Conservation (phyloP, 1,140 invertebrate genomes). For the Whitmania pigra region DNA sequence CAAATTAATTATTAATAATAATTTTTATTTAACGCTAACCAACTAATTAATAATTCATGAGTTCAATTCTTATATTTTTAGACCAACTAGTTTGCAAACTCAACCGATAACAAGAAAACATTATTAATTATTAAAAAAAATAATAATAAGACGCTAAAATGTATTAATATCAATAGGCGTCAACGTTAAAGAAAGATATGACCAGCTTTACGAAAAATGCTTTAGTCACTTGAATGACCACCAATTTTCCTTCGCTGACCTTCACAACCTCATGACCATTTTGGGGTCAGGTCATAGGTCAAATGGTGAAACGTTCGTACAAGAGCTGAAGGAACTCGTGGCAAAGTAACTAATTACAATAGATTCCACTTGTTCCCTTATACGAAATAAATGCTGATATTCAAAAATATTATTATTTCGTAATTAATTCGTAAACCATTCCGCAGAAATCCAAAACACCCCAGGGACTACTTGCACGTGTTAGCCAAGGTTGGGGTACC, state of each 20-base stretch:
- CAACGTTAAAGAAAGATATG: constrained; percentile 42
- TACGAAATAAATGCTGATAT: neutral
- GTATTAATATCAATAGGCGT: constrained; percentile 28
- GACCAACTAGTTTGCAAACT: too few relatives aligned
- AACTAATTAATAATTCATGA: neutral
- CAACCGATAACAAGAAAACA: too few relatives aligned
- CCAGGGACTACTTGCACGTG: constrained; percentile 27
- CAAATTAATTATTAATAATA: too few relatives aligned
- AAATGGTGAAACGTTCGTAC: constrained; percentile 32
- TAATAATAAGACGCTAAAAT: too few relatives aligned
- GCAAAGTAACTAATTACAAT: too few relatives aligned
- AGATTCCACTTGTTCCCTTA: neutral
- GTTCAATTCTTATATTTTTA: too few relatives aligned
- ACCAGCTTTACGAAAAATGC: constrained; percentile 36
- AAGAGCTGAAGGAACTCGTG: neutral
- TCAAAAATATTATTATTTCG: too few relatives aligned
- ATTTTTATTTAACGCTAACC: neutral
- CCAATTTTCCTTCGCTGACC: constrained; percentile 49
- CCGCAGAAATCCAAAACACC: constrained; percentile 23
- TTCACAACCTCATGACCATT: constrained; percentile 45
- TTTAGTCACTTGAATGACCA: constrained; percentile 45
- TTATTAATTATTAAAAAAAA: too few relatives aligned
- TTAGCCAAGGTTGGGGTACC: constrained; percentile 30
- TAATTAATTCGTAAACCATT: too few relatives aligned
- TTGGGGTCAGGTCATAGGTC: constrained; percentile 37